Conservation (phyloP, 2,113 vertebrate genomes). For the Charina bottae region DNA sequence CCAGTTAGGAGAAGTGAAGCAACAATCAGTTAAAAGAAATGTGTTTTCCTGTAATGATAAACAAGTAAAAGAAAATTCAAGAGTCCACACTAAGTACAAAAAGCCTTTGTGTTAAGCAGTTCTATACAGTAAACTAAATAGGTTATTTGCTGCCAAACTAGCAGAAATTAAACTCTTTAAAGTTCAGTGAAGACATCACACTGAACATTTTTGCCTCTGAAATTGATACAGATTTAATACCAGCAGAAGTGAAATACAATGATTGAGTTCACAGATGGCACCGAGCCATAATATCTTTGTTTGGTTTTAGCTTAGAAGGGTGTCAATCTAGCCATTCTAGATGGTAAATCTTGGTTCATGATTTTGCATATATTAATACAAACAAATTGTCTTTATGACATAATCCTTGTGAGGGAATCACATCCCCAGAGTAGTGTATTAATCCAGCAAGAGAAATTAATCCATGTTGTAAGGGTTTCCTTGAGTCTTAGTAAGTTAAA, state of each 20-base stretch:
- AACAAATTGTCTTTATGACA: not conserved
- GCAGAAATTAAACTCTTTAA: not conserved
- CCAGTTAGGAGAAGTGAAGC: constrained; percentile 21
- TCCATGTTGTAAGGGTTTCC: not conserved
- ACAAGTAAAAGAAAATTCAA: not conserved
- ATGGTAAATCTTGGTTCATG: not conserved
- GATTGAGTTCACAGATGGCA: not conserved
- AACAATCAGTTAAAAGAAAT: constrained; percentile 11
- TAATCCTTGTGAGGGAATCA: not conserved
- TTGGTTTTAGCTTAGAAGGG: not conserved
- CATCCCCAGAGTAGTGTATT: not conserved
- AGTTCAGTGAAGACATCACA: not conserved
- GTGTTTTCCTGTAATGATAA: not conserved
- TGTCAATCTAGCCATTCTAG: not conserved
- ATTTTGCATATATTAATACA: not conserved
- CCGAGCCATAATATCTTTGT: not conserved
- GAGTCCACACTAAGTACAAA: constrained; percentile 10
- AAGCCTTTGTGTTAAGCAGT: not conserved
- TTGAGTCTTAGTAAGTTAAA: not conserved
- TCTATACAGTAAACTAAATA: not conserved
- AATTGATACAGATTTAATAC: not conserved
- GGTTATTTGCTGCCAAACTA: not conserved
- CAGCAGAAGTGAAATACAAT: not conserved
- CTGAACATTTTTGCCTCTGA: not conserved
- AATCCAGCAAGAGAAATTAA: not conserved